Conservation (phyloP, 2,797 vertebrate species). For the Galago senegalensis region DNA sequence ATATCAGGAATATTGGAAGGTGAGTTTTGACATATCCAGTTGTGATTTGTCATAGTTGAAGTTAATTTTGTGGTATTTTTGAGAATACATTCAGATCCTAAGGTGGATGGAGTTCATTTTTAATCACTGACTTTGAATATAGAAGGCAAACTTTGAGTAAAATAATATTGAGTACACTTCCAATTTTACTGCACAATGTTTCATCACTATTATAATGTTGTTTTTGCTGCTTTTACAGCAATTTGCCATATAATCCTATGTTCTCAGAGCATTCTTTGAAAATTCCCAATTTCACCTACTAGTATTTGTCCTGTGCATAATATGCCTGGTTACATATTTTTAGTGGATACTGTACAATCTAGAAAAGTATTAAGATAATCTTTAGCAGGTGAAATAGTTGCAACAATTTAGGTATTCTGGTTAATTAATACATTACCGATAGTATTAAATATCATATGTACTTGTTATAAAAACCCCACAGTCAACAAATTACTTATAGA, state of each 20-base stretch:
- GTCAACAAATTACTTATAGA: not conserved
- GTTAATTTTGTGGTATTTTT: slow-evolving; percentile 40
- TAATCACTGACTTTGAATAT: not conserved
- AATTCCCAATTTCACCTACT: not conserved
- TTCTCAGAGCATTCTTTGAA: not conserved
- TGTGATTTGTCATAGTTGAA: not conserved
- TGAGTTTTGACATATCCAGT: not conserved
- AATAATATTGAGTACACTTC: not conserved
- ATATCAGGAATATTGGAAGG: not conserved
- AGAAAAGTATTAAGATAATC: not conserved
- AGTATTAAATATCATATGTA: not conserved
- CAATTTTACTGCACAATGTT: not conserved
- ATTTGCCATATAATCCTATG: not conserved
- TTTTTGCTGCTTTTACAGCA: not conserved
- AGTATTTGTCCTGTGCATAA: not conserved
- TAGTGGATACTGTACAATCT: not conserved
- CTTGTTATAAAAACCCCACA: not conserved
- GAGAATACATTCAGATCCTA: not conserved
- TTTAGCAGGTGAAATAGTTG: not conserved
- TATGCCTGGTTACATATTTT: not conserved
- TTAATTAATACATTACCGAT: not conserved
- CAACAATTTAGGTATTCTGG: not conserved
- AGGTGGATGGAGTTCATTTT: not conserved
- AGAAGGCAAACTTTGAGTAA: not conserved
- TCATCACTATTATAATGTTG: not conserved